Percentiles rank a stretch among this genome's conserved stretches.
These are phyloP conservation scores for Drosophila leontia DNA, from an alignment of 1,140 invertebrate species.

Conservation along the genomic window DNA sequence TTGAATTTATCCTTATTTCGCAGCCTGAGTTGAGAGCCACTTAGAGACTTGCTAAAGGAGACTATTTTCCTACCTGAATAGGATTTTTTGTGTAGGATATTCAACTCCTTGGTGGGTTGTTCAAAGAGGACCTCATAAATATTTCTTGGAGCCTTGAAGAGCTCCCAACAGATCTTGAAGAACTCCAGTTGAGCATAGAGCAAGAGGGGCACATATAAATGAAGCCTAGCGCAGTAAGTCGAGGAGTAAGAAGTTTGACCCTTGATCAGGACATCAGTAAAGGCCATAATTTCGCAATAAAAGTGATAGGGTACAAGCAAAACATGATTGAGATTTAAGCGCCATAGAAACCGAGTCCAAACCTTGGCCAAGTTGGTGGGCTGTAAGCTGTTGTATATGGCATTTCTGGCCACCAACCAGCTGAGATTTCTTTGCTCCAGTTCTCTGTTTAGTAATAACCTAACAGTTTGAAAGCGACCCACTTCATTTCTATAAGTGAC, in stretches of 20 bases:
- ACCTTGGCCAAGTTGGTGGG: slow-evolving; percentile 82
- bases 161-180: slow-evolving; percentile 86
- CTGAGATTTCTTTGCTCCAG: slow-evolving; percentile 72
- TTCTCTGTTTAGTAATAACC: slow-evolving; percentile 85
- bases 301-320: slow-evolving; percentile 84
- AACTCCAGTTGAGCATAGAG: slow-evolving; percentile 87
- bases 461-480: slow-evolving; percentile 52
- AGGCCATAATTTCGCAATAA: slow-evolving; percentile 84
- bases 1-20: slow-evolving; percentile 86
- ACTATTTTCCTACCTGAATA: slow-evolving; percentile 91
- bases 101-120: slow-evolving; percentile 85
- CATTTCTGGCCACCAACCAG: slow-evolving; percentile 69
- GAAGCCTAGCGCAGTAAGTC: slow-evolving; percentile 85
- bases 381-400: slow-evolving; percentile 83
- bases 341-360: slow-evolving; percentile 73
- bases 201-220: slow-evolving; percentile 87
- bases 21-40: slow-evolving; percentile 83
- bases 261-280: slow-evolving; percentile 77
- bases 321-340: slow-evolving; percentile 71
- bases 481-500: slow-evolving; percentile 39
- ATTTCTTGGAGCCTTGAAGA: slow-evolving; percentile 87
- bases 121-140: slow-evolving; percentile 87
- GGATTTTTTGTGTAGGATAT: slow-evolving; percentile 89
- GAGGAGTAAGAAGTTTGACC: slow-evolving; percentile 80
- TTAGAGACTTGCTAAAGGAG: slow-evolving; percentile 90